These are phyloP conservation scores for Neofelis nebulosa DNA, from an alignment of 2,113 vertebrate genomes.

Conservation along the genomic window DNA sequence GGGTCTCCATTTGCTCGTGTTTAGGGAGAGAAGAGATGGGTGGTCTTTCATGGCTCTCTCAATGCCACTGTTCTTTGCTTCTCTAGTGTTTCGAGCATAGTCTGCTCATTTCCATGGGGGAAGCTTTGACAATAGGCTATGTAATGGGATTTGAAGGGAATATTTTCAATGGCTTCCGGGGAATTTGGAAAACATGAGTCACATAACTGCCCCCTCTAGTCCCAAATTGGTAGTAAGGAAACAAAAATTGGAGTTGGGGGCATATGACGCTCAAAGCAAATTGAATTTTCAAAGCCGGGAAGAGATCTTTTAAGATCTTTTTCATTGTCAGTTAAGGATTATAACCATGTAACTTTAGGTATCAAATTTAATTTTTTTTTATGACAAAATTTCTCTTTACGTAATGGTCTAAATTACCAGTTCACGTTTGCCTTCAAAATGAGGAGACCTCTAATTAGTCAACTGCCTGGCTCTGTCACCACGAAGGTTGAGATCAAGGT, in stretches of 20 bases:
- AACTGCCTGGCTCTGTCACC: constrained; percentile 15
- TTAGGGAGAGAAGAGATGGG: background rate
- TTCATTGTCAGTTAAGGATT: constrained; percentile 48
- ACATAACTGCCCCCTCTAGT: background rate
- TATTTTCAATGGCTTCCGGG: constrained; percentile 50
- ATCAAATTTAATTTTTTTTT: constrained; percentile 51
- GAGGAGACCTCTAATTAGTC: background rate
- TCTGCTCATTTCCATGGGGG: constrained; percentile 21
- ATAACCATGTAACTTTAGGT: constrained; percentile 26
- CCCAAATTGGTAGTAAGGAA: constrained; percentile 47
- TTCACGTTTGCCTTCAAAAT: constrained; percentile 49
- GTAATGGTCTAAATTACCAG: constrained; percentile 11
- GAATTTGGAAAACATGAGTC: constrained; percentile 63
- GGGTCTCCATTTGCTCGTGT: background rate
- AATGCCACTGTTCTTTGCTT: background rate
- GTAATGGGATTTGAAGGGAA: constrained; percentile 39
- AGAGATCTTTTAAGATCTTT: constrained; percentile 40
- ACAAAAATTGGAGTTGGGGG: constrained; percentile 24
- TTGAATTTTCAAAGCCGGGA: constrained; percentile 54
- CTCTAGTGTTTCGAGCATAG: background rate
- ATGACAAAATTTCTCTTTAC: constrained; percentile 47
- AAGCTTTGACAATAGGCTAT: constrained; percentile 48
- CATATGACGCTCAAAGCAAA: constrained; percentile 30
- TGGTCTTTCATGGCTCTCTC: background rate
- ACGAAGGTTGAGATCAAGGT: constrained; percentile 61